Base-by-base conservation (phyloP, 2,797 vertebrate genomes). In the Decapterus maruadsi region DNA sequence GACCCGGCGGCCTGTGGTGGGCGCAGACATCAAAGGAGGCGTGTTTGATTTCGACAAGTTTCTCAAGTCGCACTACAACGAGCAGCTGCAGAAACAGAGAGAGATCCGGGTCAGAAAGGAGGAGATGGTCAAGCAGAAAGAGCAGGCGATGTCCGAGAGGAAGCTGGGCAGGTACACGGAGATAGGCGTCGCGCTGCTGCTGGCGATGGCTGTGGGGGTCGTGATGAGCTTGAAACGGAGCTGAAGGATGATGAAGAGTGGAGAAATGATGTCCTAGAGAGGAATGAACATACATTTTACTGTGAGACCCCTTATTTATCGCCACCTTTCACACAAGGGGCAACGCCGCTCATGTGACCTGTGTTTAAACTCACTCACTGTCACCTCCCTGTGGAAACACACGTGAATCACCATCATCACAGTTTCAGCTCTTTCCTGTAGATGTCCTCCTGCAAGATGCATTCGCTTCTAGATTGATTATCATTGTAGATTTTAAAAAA, bases 11-110 rank as follows among this genome's bases (percentile, higher is more conserved):
- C 56, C 51, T 0, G 84, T 60, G 8, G 0, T 34, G 26, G 46
- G 57, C 6, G 11, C 1, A 0, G 69, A 57, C 4, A 0, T 0
- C 4, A 77, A 70, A 3, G 84, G 11, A 0, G 13, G 62, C 1
- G 16, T 92, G 26, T 97, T 94, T 71, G 89, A 98, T 77, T 98
- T 99, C 20, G 97, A 99, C 46, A 72, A 92, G 9, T 99, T 98
- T 73, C 96, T 95, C 80, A 95, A 92, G 51, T 91, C 93, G 0
- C 96, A 98, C 87, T 99, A 99, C 64, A 92, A 88, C 0, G 95
- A 96, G 45, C 97, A 98, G 94, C 93, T 99, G 59, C 93, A 95
- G 90, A 93, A 94, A 19, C 93, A 97, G 1, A 90, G 6, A 56
- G 34, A 83, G 1, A 45, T 87, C 13, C 78, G 93, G 13, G 17